These are phyloP conservation scores for Nyctibius bracteatus DNA, from an alignment of 2,113 vertebrate genomes.

Conservation along the genomic window DNA sequence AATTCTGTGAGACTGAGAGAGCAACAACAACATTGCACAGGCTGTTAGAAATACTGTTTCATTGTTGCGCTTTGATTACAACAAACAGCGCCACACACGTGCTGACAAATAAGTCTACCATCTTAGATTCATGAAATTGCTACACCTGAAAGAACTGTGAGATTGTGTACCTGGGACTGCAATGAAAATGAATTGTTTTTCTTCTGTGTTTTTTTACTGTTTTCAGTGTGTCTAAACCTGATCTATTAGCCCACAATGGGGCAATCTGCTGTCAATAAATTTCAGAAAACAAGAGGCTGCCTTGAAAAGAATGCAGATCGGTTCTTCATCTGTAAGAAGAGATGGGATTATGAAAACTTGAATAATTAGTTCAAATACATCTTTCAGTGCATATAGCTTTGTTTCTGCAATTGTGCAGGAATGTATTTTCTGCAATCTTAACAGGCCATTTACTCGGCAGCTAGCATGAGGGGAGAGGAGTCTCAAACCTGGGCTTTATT, in stretches of 20 bases:
- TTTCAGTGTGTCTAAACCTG: not conserved
- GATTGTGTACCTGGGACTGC: not conserved
- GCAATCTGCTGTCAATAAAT: not conserved
- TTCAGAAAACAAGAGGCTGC: not conserved
- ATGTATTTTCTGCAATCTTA: not conserved
- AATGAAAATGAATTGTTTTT: not conserved
- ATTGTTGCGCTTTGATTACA: not conserved
- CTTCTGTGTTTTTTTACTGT: not conserved
- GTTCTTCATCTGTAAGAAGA: not conserved
- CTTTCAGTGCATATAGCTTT: not conserved
- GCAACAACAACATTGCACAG: not conserved
- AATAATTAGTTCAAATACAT: not conserved
- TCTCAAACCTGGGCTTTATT: not conserved
- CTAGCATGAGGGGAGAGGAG: not conserved
- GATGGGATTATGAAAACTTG: not conserved
- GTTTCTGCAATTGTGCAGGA: not conserved
- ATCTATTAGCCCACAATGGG: not conserved
- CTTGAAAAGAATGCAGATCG: not conserved
- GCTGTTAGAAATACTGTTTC: not conserved
- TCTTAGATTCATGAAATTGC: not conserved
- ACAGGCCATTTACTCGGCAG: not conserved
- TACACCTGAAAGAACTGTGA: not conserved
- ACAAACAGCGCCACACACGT: not conserved
- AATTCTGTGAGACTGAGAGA: not conserved
- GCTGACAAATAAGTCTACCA: not conserved